Percentiles rank a stretch among this genome's conserved stretches.
phyloP scores from a whole-genome alignment of 2,888 invertebrate species.

The Herminia tarsipennalis region DNA sequence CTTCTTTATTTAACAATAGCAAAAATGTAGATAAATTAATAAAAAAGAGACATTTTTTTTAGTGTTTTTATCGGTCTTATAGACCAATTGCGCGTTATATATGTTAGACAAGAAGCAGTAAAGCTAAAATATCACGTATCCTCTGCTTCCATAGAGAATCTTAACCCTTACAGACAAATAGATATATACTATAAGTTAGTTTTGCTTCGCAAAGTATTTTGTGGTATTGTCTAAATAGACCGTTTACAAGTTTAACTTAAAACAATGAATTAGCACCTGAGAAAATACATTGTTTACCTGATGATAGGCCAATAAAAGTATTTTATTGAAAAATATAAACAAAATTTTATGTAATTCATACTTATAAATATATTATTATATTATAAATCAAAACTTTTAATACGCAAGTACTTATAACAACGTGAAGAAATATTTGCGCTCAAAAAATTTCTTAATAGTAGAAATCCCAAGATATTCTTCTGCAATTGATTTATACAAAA shows the following conservation, averaged over 20 bases:
- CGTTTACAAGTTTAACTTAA: conserved; percentile 47
- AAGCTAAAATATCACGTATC: conserved; percentile 83
- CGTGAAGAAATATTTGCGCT: conserved; percentile 1
- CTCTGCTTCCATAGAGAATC: conserved; percentile 71
- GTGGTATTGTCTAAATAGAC: conserved; percentile 75
- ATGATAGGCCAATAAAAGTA: conserved; percentile 38
- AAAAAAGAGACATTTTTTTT: conserved; percentile 34
- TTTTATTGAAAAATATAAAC: neutral
- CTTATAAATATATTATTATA: neutral
- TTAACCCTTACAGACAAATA: conserved; percentile 63
- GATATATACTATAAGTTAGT: conserved; percentile 36
- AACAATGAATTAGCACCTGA: conserved; percentile 51
- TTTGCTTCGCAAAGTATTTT: conserved; percentile 78
- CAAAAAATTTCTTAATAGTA: conserved; percentile 5
- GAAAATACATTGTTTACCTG: conserved; percentile 37
- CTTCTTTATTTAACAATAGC: conserved; percentile 19
- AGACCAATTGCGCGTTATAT: conserved; percentile 67
- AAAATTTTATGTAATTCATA: neutral
- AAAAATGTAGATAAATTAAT: conserved; percentile 27
- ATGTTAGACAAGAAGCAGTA: conserved; percentile 76
- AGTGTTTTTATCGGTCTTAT: conserved; percentile 60
- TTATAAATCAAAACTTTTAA: neutral
- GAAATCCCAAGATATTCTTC: conserved; percentile 8
- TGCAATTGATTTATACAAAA: conserved; percentile 27
- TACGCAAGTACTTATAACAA: neutral